Conservation (phyloP, 2,113 vertebrate species). For the Dipodomys merriami region DNA sequence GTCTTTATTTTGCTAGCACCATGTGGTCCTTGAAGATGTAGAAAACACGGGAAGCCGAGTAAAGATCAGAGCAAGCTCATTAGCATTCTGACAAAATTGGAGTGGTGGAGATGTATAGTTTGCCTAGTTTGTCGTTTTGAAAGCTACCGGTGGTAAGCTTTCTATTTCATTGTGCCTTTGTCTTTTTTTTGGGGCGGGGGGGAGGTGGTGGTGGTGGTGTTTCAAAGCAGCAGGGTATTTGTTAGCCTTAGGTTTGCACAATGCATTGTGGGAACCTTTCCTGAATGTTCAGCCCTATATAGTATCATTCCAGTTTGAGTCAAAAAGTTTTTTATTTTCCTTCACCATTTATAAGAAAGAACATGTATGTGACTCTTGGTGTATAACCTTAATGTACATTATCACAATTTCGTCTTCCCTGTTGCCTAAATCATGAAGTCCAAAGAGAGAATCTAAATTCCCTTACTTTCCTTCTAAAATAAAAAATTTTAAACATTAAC, state of each 20-base stretch:
- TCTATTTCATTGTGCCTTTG: slow-evolving; percentile 96
- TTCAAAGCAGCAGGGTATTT: slow-evolving; percentile 92
- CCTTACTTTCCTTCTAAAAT: slow-evolving; percentile 61
- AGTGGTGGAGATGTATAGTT: slow-evolving; percentile 95
- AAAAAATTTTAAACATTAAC: slow-evolving; percentile 70
- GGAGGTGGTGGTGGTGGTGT: slow-evolving; percentile 77
- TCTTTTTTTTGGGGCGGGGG: slow-evolving; percentile 85
- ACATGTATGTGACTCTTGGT: slow-evolving; percentile 77
- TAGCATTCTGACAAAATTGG: slow-evolving; percentile 98
- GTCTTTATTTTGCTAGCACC: slow-evolving; percentile 99
- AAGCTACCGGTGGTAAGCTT: slow-evolving; percentile 92
- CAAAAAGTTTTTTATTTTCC: slow-evolving; percentile 83
- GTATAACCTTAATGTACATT: slow-evolving; percentile 58
- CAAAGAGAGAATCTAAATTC: slow-evolving; percentile 63
- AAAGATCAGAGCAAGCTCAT: slow-evolving; percentile 99
- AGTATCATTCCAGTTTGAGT: slow-evolving; percentile 89
- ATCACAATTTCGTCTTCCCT: slow-evolving; percentile 62
- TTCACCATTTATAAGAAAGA: slow-evolving; percentile 81
- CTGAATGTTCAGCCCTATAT: slow-evolving; percentile 86
- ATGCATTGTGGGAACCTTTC: slow-evolving; percentile 94
- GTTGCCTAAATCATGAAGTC: slow-evolving; percentile 71
- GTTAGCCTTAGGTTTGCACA: slow-evolving; percentile 90
- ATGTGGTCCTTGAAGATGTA: slow-evolving; percentile 99
- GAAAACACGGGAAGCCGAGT: slow-evolving; percentile 98
- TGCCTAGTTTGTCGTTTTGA: slow-evolving; percentile 92